Evolutionary conservation across 2,113 vertebrate species (phyloP), one percentile per base, ranked within the genome.

Genomic region (Chloropsis cyanopogon): DNA sequence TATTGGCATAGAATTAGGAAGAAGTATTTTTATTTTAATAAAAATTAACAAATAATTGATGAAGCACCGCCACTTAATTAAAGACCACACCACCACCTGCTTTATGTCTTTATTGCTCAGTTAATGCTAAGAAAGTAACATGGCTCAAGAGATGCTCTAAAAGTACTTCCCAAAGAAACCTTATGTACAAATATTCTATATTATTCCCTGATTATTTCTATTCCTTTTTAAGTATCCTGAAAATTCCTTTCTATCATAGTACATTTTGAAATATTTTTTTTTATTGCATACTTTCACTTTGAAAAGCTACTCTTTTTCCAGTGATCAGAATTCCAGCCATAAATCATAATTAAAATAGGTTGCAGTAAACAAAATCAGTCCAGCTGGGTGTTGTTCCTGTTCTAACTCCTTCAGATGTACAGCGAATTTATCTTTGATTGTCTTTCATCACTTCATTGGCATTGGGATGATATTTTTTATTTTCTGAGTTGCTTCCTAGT

Each of bases 31-130:
- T 49, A 29, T 65, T 70, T 49, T 61, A 70, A 60, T 76, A 44
- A 41, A 41, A 41, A 73, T 6, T 35, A 4, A 66, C 19, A 39
- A 39, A 37, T 37, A 37, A 37, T 37, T 37, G 37, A 37, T 9
- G 37, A 37, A 37, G 37, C 37, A 10, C 37, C 37, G 10, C 37
- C 37, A 37, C 37, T 37, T 56, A 23, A 57, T 33, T 42, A 63
- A 80, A 8, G 7, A 26, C 8, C 4, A 7, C 1, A 2, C 1
- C 0, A 1, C 5, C 11, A 47, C 4, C 6, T 77, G 10, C 28
- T 87, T 70, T 72, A 24, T 59, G 29, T 33, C 22, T 52, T 52
- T 69, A 47, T 77, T 72, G 4, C 16, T 86, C 21, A 19, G 7
- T 65, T 91, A 83, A 52, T 41, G 25, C 25, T 49, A 61, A 14